Evolutionary conservation across 2,888 invertebrate genomes (phyloP), one percentile per base, ranked within the genome.

Genomic region (Catocala fraxini): DNA sequence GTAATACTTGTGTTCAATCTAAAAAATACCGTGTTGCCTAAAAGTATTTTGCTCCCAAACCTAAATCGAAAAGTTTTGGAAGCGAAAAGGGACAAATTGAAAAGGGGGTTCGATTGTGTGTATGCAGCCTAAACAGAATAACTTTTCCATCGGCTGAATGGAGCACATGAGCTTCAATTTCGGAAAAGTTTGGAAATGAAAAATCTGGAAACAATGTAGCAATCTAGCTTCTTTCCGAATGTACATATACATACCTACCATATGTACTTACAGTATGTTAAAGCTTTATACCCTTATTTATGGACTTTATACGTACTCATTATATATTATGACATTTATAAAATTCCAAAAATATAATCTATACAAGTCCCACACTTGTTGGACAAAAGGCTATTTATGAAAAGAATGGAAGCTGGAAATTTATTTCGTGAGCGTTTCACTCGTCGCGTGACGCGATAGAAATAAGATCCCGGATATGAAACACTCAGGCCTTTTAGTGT

Each of bases 391-490:
- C 9, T 39, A 39, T 4, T 34, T 6, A 45, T 54, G 35, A 59
- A 59, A 9, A 51, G 58, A 56, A 39, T 42, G 48, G 42, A 59
- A 51, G 51, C 13, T 64, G 15, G 67, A 69, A 76, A 82, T 84
- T 76, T 83, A 81, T 80, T 77, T 79, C 61, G 59, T 34, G 49
- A 58, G 56, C 62, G 55, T 72, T 69, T 61, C 62, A 56, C 68
- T 68, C 70, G 65, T 77, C 77, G 81, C 82, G 81, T 84, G 85
- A 73, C 74, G 77, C 73, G 73, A 79, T 82, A 74, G 75, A 77
- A 78, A 80, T 60, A 81, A 79, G 58, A 79, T 80, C 75, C 84
- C 83, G 89, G 89, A 88, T 87, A 88, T 86, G 84, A 89, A 83
- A 81, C 85, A 85, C 84, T 86, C 83, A 76, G 75, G 75, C 79